Evolutionary conservation across 2,888 invertebrate species (phyloP).

Genomic region (Anorthoa munda): DNA sequence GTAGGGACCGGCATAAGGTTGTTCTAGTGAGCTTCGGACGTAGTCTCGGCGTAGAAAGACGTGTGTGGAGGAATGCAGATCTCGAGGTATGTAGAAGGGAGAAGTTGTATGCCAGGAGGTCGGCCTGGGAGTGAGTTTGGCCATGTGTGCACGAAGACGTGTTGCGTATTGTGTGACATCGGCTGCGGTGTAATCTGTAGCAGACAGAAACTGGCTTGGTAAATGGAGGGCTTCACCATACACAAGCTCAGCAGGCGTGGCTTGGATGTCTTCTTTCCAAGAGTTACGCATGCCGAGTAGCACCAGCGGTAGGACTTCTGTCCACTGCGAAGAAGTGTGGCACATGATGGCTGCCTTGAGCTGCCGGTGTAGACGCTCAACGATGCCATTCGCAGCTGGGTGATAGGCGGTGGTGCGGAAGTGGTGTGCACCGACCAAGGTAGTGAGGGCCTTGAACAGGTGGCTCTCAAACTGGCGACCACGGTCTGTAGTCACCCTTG

Average conservation of each 20-base stretch:
- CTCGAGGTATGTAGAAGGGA: constrained; percentile 13
- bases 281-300: constrained; percentile 27
- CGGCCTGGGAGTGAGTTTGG: constrained; percentile 3
- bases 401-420: constrained; percentile 8
- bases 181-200: neutral
- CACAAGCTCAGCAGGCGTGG: constrained; percentile 20
- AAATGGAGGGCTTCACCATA: constrained; percentile 8
- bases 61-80: constrained; percentile 1
- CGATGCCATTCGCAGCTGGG: constrained; percentile 15
- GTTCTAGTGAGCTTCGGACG: constrained; percentile 2
- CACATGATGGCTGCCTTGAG: constrained; percentile 26
- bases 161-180: constrained; percentile 1
- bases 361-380: constrained; percentile 11
- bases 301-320: constrained; percentile 21
- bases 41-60: constrained; percentile 8
- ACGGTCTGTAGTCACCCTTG: constrained; percentile 5
- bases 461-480: too few species aligned
- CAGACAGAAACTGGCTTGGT: constrained; percentile 9
- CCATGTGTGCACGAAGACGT: constrained; percentile 5
- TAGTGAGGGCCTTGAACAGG: constrained; percentile 11
- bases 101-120: constrained; percentile 8
- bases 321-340: constrained; percentile 8
- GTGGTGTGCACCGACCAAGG: neutral
- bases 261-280: too few species aligned
- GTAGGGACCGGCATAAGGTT: constrained; percentile 11